Evolutionary conservation across 2,797 vertebrate species (phyloP), one percentile per base, ranked within the genome.

Genomic region (Gymnodraco acuticeps): DNA sequence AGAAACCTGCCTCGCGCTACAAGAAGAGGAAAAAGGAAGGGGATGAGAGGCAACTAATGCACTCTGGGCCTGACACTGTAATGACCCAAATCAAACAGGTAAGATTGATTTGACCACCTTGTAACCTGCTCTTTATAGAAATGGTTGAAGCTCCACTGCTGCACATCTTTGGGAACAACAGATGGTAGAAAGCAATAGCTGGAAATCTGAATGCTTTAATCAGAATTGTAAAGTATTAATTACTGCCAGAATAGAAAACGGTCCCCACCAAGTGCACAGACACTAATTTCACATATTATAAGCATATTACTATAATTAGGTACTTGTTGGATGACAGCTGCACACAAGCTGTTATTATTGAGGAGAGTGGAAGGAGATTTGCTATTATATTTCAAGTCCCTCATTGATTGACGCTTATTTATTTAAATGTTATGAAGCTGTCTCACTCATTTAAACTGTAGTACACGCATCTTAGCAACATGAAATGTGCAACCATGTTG

Each of bases 11-110:
- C 2, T 96, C 98, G 52, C 97, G 98, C 51, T 97, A 97, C 77
- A 99, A 99, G 91, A 99, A 97, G 87, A 96, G 98, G 68, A 99
- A 96, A 88, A 99, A 99, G 88, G 98, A 99, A 10, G 97, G 97
- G n/a, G 98, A 98, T 19, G 97, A 97, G 73, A 96, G 96, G 54
- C 96, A 96, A 12, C 84, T 95, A n/a, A 70, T 96, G 83, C 96
- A 94, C 81, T 89, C 96, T 14, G 94, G 93, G 7, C 80, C 96
- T 0, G 97, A 98, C 80, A 85, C 94, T 0, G 95, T 97, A 71
- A 95, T 96, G 94, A 95, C 94, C 75, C 97, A 97, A 86, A 93
- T 99, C 80, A 99, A 98, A 87, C 98, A 99, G 94, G 98, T 99
- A 77, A 64, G 82, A 54, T 41, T 41, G n/a, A 19, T 58, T 64